phyloP scores from a whole-genome alignment of 2,113 vertebrate genomes.

The Chaenocephalus aceratus region DNA sequence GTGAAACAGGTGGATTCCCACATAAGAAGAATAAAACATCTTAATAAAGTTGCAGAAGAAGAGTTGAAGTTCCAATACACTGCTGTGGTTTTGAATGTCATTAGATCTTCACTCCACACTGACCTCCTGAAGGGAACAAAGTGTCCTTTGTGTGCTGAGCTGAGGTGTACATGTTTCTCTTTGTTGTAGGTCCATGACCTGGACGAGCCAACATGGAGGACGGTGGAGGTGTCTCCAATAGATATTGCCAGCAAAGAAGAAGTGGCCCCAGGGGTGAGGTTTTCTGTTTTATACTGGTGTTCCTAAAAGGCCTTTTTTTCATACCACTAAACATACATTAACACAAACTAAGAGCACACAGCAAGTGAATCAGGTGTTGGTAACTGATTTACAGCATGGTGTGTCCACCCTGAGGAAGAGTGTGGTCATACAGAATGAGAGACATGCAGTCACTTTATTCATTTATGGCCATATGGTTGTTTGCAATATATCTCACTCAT shows the following conservation, averaged over 20 bases:
- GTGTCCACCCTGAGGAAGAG: slow-evolving; percentile 34
- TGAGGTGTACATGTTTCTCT: not conserved
- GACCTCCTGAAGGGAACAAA: slow-evolving; percentile 19
- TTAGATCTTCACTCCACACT: not conserved
- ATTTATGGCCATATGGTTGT: not conserved
- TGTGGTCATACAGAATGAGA: not conserved
- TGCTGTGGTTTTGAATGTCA: slow-evolving; percentile 21
- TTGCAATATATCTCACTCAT: too few species aligned
- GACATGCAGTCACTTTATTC: not conserved
- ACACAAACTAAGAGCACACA: not conserved
- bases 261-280: slow-evolving; percentile 90
- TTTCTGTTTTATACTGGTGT: slow-evolving; percentile 17
- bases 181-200: slow-evolving; percentile 90
- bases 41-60: not conserved
- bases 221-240: slow-evolving; percentile 93
- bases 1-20: too few species aligned
- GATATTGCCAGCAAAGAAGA: slow-evolving; percentile 94
- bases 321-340: not conserved
- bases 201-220: slow-evolving; percentile 94
- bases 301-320: not conserved
- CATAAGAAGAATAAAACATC: too few species aligned
- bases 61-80: not conserved
- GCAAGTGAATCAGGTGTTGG: not conserved
- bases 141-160: not conserved
- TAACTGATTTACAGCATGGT: not conserved